Base-by-base conservation (phyloP, 2,888 invertebrate species). In the Chorisops tibialis region DNA sequence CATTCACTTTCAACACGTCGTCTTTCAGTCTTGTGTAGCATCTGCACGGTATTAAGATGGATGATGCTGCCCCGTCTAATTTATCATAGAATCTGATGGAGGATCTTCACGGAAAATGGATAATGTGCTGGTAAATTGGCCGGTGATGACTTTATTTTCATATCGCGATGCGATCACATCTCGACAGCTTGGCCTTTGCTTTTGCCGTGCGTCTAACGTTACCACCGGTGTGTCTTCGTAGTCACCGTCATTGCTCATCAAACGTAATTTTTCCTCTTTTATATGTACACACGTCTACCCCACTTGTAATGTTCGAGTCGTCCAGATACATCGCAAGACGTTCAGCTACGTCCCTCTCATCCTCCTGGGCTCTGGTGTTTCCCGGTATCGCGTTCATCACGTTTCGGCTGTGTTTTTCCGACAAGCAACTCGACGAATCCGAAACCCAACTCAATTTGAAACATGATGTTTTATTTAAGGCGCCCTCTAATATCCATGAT, bases 91-190 rank as follows among this genome's bases (percentile, higher is more conserved):
- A 60, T 60, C 59, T 60, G 59, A 60, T 41, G 59, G 39, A 50
- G 45, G 18, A 19, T 50, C 49, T 39, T 50, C 41, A 60, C 59
- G 22, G 50, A 49, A 60, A 60, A 60, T 49, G 59, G 50, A 60
- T 60, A 49, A 49, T 60, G 18, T 60, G 59, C 50, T 60, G 59
- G 49, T 60, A 60, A 60, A 60, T 60, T 60, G 59, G 48, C 59
- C 59, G 37, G 59, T 60, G 59, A 60, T 60, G 59, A 60, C 59
- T 60, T 49, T 60, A 60, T 60, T 60, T 60, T 49, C 59, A 60
- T 60, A 50, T 45, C 35, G 47, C 39, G 48, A 37, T 48, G 37
- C 12, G 47, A 47, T 41, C 41, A 47, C 19, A 14, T 47, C 19
- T n/a, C 11, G n/a, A 16, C 9, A 30, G 30, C 30, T 7, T 7